Base-by-base conservation (phyloP, 2,888 invertebrate genomes). In the Drosophila demipolita region DNA sequence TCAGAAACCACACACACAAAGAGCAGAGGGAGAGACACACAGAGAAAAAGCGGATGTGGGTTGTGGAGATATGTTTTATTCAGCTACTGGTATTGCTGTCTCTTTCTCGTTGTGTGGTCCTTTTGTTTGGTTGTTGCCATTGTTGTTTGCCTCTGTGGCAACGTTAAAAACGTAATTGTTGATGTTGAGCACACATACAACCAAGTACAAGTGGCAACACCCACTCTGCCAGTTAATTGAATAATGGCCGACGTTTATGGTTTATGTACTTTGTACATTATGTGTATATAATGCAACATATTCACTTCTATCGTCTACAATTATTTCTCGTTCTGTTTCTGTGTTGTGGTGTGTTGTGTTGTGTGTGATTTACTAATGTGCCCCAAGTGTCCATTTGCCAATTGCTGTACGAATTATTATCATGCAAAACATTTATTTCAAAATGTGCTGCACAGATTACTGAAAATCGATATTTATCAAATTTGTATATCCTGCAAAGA, bases 191-290 rank as follows among this genome's bases (percentile, higher is more conserved):
- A 15, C 73, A 65, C 69, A 48, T 58, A 48, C 74, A 55, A 54
- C 40, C 55, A 36, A 17, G 35, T 33, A 70, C 55, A 36, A 17
- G 35, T 36, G 73, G 71, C 71, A 70, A 40, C 72, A 73, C 83
- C 84, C 83, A 72, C 75, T 74, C 71, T 71, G 73, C 67, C 55
- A 73, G 84, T 86, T 85, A 85, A 85, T 85, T 85, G 84, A 85
- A 85, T 88, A 85, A 86, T 86, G 78, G 89, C 73, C 78, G 82
- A 73, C 67, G 68, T 67, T 85, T 86, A 87, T 88, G 89, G 81
- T 88, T 78, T 81, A 85, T 88, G 70, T 78, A 71, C 69, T 45
- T 17, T 77, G 45, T 50, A 40, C 4, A 29, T 7, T 52, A 29
- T 57, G 40, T 66, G 12, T 42, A 20, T 57, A 23, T 15, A 12